phyloP scores from a whole-genome alignment of 2,113 vertebrate species.

The Sarotherodon lohbergeri region DNA sequence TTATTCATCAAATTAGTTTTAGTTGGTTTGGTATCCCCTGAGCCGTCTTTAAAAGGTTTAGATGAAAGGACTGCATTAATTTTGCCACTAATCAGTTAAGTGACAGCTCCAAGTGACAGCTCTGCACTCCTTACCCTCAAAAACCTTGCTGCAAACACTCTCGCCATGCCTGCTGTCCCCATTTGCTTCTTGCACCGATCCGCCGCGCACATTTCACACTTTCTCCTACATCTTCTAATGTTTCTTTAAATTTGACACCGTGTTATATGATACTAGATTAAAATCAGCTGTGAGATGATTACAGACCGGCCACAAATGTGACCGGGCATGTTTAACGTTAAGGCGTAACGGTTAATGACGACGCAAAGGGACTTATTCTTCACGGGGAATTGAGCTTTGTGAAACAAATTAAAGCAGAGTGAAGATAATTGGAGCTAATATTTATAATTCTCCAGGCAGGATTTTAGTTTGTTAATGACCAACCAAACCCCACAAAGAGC shows the following conservation, averaged over 20 bases:
- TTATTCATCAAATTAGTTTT: slow-evolving; percentile 77
- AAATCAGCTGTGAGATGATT: background rate
- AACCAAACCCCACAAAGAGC: background rate
- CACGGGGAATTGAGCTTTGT: slow-evolving; percentile 3
- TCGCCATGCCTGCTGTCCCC: background rate
- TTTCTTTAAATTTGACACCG: background rate
- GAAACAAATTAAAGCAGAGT: slow-evolving; percentile 10
- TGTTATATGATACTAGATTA: background rate
- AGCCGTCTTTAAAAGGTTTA: slow-evolving; percentile 72
- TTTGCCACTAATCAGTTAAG: slow-evolving; percentile 73
- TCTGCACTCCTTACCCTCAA: slow-evolving; percentile 22
- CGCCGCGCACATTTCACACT: background rate
- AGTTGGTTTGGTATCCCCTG: slow-evolving; percentile 68
- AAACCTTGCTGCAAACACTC: slow-evolving; percentile 9
- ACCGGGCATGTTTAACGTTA: background rate
- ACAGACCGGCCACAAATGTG: background rate
- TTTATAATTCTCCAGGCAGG: slow-evolving; percentile 26
- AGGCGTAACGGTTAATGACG: background rate
- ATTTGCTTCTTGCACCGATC: background rate
- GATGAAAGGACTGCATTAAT: slow-evolving; percentile 72
- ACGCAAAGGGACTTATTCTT: background rate
- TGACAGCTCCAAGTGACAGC: slow-evolving; percentile 59
- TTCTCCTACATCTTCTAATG: background rate
- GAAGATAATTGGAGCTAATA: slow-evolving; percentile 33
- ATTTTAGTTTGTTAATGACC: slow-evolving; percentile 17